phyloP scores from a whole-genome alignment of 1,140 invertebrate genomes.

The Dreissena polymorpha region DNA sequence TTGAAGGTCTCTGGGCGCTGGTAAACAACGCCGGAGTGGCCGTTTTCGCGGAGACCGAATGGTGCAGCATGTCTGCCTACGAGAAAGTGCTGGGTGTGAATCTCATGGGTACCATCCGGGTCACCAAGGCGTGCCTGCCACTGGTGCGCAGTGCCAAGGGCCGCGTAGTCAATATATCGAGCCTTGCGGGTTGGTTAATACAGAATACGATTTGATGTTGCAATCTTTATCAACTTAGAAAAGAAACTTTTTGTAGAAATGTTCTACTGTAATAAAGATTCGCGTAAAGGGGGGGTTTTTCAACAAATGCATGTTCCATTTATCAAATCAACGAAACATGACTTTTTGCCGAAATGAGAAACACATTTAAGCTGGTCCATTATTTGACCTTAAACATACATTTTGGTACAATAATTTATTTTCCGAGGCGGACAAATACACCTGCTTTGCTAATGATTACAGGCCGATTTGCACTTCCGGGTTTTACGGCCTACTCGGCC shows the following conservation, averaged over 20 bases:
- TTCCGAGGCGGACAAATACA: no score
- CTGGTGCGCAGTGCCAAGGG: conserved; percentile 43
- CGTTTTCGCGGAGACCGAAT: conserved; percentile 93
- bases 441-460: background rate
- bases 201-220: background rate
- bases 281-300: no score
- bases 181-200: conserved; percentile 81
- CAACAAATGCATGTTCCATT: no score
- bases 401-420: no score
- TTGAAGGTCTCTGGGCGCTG: conserved; percentile 66
- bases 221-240: background rate
- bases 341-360: no score
- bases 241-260: no score
- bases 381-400: no score
- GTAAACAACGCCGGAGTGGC: conserved; percentile 87
- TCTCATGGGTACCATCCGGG: conserved; percentile 53
- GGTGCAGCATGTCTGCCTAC: conserved; percentile 83
- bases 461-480: conserved; percentile 41
- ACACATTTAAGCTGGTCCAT: no score
- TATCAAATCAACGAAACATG: no score
- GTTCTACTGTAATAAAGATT: no score
- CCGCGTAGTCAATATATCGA: conserved; percentile 89
- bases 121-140: conserved; percentile 59
- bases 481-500: conserved; percentile 50
- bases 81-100: conserved; percentile 56